Percentiles rank a stretch among this genome's conserved stretches.
Conservation (phyloP, 2,888 invertebrate genomes). For the Drosophila cognata region DNA sequence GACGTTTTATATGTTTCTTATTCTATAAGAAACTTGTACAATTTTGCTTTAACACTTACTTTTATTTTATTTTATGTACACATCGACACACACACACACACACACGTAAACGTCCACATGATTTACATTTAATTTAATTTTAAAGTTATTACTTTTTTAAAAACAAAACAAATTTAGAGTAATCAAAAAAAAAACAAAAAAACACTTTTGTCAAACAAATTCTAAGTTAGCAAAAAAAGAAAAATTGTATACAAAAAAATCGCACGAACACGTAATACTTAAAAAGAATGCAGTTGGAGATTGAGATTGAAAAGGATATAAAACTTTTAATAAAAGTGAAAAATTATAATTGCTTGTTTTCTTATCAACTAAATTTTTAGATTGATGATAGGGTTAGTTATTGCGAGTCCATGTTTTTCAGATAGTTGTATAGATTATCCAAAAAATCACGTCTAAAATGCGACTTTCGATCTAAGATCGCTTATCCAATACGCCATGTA, state of each 20-base stretch:
- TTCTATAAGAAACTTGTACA: conserved; percentile 64
- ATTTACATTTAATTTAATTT: conserved; percentile 66
- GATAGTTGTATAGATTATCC: background rate
- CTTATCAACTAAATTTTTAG: background rate
- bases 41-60: conserved; percentile 72
- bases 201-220: conserved; percentile 67
- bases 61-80: conserved; percentile 58
- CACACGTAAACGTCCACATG: conserved; percentile 56
- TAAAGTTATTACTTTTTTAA: conserved; percentile 78
- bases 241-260: conserved; percentile 43
- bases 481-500: background rate
- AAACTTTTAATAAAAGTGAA: conserved; percentile 74
- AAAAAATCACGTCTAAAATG: background rate
- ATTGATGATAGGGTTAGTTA: background rate
- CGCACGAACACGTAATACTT: conserved; percentile 63
- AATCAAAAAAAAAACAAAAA: conserved; percentile 23
- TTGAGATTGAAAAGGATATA: conserved; percentile 48
- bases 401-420: background rate
- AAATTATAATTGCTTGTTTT: conserved; percentile 22
- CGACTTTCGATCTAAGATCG: background rate
- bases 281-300: conserved; percentile 46
- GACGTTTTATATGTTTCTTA: conserved; percentile 54
- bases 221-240: conserved; percentile 48
- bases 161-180: conserved; percentile 22
- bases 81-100: conserved; percentile 22